Conservation (phyloP, 1,140 invertebrate species). For the Oedothorax gibbosus region DNA sequence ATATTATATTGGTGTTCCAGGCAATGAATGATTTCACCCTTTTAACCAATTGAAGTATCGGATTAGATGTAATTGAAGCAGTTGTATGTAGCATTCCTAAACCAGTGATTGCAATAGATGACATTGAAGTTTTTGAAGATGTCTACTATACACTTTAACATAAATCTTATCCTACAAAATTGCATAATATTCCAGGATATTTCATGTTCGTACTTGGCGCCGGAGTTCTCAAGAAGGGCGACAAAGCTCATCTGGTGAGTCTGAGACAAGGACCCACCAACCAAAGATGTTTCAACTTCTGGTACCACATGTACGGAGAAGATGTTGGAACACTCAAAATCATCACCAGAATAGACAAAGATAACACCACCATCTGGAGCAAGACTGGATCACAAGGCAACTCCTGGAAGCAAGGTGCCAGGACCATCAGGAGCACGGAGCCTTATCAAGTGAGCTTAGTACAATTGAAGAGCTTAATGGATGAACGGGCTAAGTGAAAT, state of each 20-base stretch:
- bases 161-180: too few relatives aligned
- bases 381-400: constrained; percentile 53
- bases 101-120: too few relatives aligned
- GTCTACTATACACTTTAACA: too few relatives aligned
- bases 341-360: background rate
- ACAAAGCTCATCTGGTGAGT: constrained; percentile 50
- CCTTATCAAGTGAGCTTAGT: constrained; percentile 33
- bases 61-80: too few relatives aligned
- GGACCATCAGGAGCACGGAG: constrained; percentile 20
- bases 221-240: background rate
- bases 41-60: too few relatives aligned
- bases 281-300: constrained; percentile 60
- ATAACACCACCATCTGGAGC: constrained; percentile 46
- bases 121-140: too few relatives aligned
- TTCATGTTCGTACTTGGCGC: constrained; percentile 34
- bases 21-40: too few relatives aligned
- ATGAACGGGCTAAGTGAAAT: too few relatives aligned
- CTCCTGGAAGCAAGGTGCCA: constrained; percentile 32
- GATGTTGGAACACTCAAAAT: constrained; percentile 62
- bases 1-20: too few relatives aligned
- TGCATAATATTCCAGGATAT: constrained; percentile 18
- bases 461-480: too few relatives aligned
- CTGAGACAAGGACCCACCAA: constrained; percentile 29
- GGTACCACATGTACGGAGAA: constrained; percentile 64
- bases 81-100: too few relatives aligned